phyloP scores from a whole-genome alignment of 35 echinoderm and acorn worm genomes.

The Heliocidaris tuberculata region DNA sequence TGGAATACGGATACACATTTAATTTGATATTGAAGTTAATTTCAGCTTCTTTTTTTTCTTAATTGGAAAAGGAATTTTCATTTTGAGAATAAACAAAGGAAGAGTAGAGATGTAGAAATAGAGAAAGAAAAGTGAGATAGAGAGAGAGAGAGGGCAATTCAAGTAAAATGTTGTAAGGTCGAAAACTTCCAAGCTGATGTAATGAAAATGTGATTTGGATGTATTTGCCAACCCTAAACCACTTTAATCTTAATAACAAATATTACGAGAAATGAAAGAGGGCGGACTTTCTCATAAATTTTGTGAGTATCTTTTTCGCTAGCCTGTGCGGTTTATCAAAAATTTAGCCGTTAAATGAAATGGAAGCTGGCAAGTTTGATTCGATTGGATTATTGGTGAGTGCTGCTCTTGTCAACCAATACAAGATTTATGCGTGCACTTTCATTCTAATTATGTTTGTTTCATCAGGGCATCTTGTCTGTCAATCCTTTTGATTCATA shows the following conservation, averaged over 20 bases:
- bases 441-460: background rate
- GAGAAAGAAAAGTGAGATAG: too few relatives aligned
- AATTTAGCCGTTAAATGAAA: background rate
- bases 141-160: background rate
- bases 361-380: constrained; percentile 23
- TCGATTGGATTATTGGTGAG: background rate
- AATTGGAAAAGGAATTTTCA: background rate
- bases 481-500: background rate
- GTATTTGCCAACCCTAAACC: background rate
- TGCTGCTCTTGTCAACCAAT: background rate
- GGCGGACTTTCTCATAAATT: background rate
- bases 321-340: background rate
- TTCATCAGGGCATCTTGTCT: background rate
- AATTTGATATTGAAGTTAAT: too few relatives aligned
- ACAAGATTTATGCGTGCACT: background rate
- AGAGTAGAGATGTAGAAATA: background rate
- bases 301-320: background rate
- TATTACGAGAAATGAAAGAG: background rate
- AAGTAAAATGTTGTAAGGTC: background rate
- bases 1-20: too few relatives aligned
- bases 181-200: background rate
- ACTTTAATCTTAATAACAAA: background rate
- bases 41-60: background rate
- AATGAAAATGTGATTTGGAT: background rate
- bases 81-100: background rate